Evolutionary conservation across 2,113 vertebrate species (phyloP).

Genomic region (Euleptes europaea): DNA sequence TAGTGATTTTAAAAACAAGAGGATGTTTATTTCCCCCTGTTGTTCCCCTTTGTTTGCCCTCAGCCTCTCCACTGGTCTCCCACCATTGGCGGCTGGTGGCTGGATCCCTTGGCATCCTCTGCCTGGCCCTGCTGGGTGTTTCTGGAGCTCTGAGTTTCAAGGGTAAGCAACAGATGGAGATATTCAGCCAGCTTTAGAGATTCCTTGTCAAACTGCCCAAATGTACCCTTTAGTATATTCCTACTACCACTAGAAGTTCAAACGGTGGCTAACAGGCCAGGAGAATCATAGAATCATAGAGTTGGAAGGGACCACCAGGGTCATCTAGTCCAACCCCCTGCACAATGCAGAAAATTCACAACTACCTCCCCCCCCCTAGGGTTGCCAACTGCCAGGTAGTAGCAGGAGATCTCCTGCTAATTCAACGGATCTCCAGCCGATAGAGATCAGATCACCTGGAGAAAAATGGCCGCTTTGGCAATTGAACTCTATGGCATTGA

Average conservation of each 20-base stretch:
- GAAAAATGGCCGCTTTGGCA: no score
- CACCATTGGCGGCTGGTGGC: slow-evolving; percentile 40
- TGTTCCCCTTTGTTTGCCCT: slow-evolving; percentile 18
- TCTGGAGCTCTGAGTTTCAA: slow-evolving; percentile 27
- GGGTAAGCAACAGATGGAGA: slow-evolving; percentile 47
- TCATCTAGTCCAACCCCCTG: no score
- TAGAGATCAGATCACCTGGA: no score
- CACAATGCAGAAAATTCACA: no score
- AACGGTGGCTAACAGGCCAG: no score
- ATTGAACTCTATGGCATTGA: no score
- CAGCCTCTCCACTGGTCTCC: not conserved
- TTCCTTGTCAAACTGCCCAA: not conserved
- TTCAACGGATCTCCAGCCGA: no score
- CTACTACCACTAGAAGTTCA: not conserved
- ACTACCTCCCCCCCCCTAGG: no score
- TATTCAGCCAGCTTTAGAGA: not conserved
- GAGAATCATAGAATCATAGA: no score
- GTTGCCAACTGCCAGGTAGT: no score
- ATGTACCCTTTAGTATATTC: not conserved
- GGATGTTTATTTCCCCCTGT: not conserved
- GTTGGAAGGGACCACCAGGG: no score
- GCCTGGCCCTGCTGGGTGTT: slow-evolving; percentile 46
- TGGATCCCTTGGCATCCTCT: slow-evolving; percentile 43
- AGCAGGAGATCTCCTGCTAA: no score
- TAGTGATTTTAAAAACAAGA: not conserved